Base-by-base conservation (phyloP, 1,140 invertebrate genomes). In the Tyrophagus putrescentiae region DNA sequence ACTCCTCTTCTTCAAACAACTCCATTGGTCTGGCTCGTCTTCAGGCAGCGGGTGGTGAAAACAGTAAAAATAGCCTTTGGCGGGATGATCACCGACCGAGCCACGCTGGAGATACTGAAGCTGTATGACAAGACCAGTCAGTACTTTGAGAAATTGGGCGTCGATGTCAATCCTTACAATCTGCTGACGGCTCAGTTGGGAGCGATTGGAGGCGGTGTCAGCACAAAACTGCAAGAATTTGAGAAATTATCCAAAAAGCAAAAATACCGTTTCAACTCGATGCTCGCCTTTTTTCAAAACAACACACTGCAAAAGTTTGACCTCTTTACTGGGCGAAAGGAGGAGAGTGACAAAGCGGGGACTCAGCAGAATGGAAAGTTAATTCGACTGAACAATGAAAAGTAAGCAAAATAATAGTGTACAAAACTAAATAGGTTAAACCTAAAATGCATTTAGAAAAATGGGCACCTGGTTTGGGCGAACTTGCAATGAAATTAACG, bases 401-500 rank as follows among this genome's bases (percentile, higher is more conserved):
- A 48, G 45, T 48, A 48, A 48, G 45, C 31, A 21, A 13, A 48
- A 25, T 7, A 7, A 25, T 21, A 48, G 31, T 48, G 7, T 9
- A 13, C 7, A 48, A 25, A 48, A 7, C 18, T 48, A 7, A 7
- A 7, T 21, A 7, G 13, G 31, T 48, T 7, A 18, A 13, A 13
- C 7, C 28, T 7, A 27, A 32, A 56, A 44, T 59, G n/a, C n/a
- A n/a, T n/a, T n/a, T n/a, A 59, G 57, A 4, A 13, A 45, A 18
- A n/a, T 59, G 16, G 16, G 21, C 33, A 18, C 60, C 25, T 66
- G 65, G 65, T 61, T 61, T 23, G 34, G 39, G 1, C 64, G 59
- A 11, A 18, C 27, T 0, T 66, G 65, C 32, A 65, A 66, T 36
- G 33, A 28, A 36, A 60, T 66, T 9, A 66, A 65, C 48, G 65